Percentiles rank a stretch among this genome's conserved stretches.
Conservation (phyloP, 2,888 invertebrate species). For the Campoplex nolae region DNA sequence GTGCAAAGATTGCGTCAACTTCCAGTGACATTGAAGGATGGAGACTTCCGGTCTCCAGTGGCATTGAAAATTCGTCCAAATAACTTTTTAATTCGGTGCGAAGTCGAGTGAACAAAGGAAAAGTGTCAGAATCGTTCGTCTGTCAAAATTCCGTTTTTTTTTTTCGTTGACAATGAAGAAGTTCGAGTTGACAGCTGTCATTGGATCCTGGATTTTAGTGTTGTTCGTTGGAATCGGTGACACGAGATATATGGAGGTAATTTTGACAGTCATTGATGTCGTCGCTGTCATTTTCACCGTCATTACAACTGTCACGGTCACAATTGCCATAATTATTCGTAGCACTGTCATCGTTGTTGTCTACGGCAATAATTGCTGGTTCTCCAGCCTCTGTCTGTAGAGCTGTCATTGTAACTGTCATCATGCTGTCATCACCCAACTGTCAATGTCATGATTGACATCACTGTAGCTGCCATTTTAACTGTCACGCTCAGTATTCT, state of each 20-base stretch:
- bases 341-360: neutral
- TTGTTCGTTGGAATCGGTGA: slow-evolving; percentile 53
- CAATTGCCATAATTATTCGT: neutral
- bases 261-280: too few species aligned
- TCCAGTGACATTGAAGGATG: slow-evolving; percentile 39
- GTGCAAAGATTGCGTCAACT: neutral
- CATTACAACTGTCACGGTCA: neutral
- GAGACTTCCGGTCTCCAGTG: slow-evolving; percentile 9
- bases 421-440: neutral
- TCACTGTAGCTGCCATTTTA: neutral
- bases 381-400: neutral
- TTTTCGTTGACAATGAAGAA: slow-evolving; percentile 52
- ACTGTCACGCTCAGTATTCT: neutral
- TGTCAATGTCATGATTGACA: neutral
- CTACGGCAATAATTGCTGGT: neutral
- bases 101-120: slow-evolving; percentile 37
- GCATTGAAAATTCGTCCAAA: neutral
- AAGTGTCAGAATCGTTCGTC: neutral
- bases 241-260: slow-evolving; percentile 79
- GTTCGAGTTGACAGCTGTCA: slow-evolving; percentile 39
- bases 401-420: neutral
- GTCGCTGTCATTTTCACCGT: neutral
- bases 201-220: slow-evolving; percentile 47
- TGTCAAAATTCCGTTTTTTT: neutral
- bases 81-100: neutral